Base-by-base conservation (phyloP, 2,797 vertebrate genomes). In the Smutsia temminckii region DNA sequence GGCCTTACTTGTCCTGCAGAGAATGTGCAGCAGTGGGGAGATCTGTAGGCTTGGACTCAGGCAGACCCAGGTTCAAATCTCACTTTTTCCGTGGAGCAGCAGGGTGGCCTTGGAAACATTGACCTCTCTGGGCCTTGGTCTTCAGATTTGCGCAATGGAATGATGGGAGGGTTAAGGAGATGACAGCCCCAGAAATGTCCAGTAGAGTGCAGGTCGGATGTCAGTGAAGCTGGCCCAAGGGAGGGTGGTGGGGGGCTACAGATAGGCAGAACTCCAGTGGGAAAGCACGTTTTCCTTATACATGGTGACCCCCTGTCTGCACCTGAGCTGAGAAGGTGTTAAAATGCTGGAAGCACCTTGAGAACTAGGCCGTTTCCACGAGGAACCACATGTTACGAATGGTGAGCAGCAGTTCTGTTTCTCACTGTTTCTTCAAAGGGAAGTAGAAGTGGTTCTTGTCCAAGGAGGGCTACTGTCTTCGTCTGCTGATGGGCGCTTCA, bases 271-370 rank as follows among this genome's bases (percentile, higher is more conserved):
- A 29, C 29, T 17, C 13, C 16, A 7, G 32, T 53, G 32, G 51
- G 32, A 51, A 34, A 32, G 27, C 55, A 0, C 0, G 61, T 37
- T 92, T 46, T 34, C 23, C 46, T 46, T 10, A 13, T 5, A 0
- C 6, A 0, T 0, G 53, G 5, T 0, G 53, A 51, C 29, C 23
- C 63, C 34, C 55, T 6, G 8, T 14, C 0, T 0, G 37, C 2
- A 25, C 55, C 7, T 23, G 66, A 85, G 74, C n/a, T 8, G 74
- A 80, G 40, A 59, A 42, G 34, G 40, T 20, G 27, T 63, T 55
- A 37, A 63, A 29, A 78, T 13, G 32, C 34, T 32, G 13, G 17
- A 34, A 63, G 29, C 37, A 9, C 37, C 64, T 55, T n/a, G 85
- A 27, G 2, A n/a, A 77, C 78, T 27, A 8, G 32, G 61, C 10